Conservation (phyloP, 92 coral and sea anemone species). For the Phenganax subtilis region DNA sequence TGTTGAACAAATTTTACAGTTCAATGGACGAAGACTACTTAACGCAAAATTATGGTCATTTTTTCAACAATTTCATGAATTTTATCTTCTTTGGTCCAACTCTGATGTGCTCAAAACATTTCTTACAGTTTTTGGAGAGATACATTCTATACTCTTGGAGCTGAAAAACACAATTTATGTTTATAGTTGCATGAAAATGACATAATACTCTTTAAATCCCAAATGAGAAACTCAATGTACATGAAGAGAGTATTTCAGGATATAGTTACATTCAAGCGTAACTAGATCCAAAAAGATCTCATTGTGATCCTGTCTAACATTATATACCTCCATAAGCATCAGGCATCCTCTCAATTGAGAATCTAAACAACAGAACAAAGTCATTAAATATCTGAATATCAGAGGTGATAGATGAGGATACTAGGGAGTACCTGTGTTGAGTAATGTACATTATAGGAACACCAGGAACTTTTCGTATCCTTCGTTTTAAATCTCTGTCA, state of each 20-base stretch:
- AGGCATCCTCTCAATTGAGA: conserved; percentile 97
- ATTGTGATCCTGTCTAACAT: not conserved
- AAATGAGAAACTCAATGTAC: too few relatives aligned
- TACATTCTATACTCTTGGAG: not conserved
- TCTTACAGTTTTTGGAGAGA: too few relatives aligned
- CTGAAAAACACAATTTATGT: not conserved
- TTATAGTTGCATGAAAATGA: too few relatives aligned
- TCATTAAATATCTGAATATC: not conserved
- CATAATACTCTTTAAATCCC: too few relatives aligned
- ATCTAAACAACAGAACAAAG: conserved; percentile 48
- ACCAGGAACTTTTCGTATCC: conserved; percentile 92
- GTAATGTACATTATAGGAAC: conserved; percentile 98
- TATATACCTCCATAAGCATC: conserved; percentile 97
- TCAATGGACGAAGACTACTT: too few relatives aligned
- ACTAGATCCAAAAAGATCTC: not conserved
- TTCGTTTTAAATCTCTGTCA: conserved; percentile 92
- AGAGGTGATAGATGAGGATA: not conserved
- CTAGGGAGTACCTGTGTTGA: conserved; percentile 68
- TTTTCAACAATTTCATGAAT: too few relatives aligned
- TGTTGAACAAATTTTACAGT: too few relatives aligned
- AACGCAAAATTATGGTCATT: too few relatives aligned
- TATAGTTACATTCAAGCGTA: not conserved
- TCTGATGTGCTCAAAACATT: too few relatives aligned
- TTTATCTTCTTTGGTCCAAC: too few relatives aligned
- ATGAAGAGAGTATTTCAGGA: too few relatives aligned